phyloP scores from a whole-genome alignment of 64 coral and sea anemone genomes.

The Porites lutea region DNA sequence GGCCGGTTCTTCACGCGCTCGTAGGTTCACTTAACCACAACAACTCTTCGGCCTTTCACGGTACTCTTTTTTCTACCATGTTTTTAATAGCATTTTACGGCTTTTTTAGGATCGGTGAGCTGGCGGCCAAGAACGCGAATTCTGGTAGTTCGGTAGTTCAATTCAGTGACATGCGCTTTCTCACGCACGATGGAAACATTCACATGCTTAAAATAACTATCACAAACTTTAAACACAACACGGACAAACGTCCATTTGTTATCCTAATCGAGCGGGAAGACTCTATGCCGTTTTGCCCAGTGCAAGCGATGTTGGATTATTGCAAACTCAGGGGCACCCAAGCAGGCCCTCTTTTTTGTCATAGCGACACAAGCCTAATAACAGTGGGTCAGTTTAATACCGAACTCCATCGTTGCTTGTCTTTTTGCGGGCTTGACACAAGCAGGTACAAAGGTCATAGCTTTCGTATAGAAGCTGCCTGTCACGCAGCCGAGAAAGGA shows the following conservation, averaged over 20 bases:
- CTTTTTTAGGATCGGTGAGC: not conserved
- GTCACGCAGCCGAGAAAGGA: not conserved
- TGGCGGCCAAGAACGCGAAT: not conserved
- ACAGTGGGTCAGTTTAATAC: slow-evolving; percentile 23
- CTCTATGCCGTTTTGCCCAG: not conserved
- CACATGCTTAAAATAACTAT: not conserved
- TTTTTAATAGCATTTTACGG: slow-evolving; percentile 4
- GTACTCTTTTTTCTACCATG: not conserved
- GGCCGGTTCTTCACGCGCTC: not conserved
- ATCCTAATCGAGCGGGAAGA: slow-evolving; percentile 22
- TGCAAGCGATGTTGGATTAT: too few relatives aligned
- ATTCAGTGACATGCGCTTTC: too few relatives aligned
- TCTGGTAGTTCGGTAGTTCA: too few relatives aligned
- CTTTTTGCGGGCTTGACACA: not conserved
- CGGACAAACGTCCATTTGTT: not conserved
- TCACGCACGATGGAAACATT: not conserved
- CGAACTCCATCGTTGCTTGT: not conserved
- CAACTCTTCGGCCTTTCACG: not conserved
- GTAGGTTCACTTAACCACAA: not conserved
- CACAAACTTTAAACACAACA: too few relatives aligned
- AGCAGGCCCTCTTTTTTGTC: not conserved
- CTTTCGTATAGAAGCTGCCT: not conserved
- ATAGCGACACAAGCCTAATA: not conserved
- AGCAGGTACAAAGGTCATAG: not conserved
- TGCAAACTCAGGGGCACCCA: too few relatives aligned